Percentiles rank a stretch among this genome's conserved stretches.
Evolutionary conservation across 2,888 invertebrate species (phyloP).

Genomic region (Julus scanicus): DNA sequence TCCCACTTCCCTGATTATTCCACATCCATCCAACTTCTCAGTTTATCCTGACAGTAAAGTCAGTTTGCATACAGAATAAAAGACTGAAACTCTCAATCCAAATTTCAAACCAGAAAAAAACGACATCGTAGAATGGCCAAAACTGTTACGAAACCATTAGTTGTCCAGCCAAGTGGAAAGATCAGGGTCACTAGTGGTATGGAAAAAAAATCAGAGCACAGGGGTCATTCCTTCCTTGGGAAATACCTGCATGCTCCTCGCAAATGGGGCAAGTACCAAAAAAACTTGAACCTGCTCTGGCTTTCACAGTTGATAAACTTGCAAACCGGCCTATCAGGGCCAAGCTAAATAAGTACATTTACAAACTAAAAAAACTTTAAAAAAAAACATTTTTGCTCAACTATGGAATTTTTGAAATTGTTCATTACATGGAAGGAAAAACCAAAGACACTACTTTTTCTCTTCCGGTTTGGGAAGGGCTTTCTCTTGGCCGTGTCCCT

Average conservation of each 20-base stretch:
- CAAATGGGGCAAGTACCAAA: slow-evolving; percentile 22
- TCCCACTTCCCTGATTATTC: no score
- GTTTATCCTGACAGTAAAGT: no score
- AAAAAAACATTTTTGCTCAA: neutral
- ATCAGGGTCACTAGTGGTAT: neutral
- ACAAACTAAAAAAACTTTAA: neutral
- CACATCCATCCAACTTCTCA: no score
- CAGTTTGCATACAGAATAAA: neutral
- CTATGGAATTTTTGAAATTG: neutral
- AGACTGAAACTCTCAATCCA: neutral
- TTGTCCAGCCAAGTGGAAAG: neutral
- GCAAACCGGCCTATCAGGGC: neutral
- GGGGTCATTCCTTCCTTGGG: slow-evolving; percentile 26
- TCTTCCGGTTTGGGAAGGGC: neutral
- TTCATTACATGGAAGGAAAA: neutral
- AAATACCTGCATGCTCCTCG: neutral
- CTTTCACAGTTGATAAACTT: slow-evolving; percentile 30
- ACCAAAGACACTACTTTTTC: neutral
- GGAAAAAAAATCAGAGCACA: neutral
- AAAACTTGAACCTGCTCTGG: neutral
- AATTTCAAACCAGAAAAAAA: neutral
- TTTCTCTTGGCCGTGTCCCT: neutral
- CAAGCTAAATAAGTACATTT: neutral
- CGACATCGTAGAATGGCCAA: neutral
- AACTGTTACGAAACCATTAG: neutral